phyloP scores from a whole-genome alignment of 2,113 vertebrate genomes.

The Petromus typicus region DNA sequence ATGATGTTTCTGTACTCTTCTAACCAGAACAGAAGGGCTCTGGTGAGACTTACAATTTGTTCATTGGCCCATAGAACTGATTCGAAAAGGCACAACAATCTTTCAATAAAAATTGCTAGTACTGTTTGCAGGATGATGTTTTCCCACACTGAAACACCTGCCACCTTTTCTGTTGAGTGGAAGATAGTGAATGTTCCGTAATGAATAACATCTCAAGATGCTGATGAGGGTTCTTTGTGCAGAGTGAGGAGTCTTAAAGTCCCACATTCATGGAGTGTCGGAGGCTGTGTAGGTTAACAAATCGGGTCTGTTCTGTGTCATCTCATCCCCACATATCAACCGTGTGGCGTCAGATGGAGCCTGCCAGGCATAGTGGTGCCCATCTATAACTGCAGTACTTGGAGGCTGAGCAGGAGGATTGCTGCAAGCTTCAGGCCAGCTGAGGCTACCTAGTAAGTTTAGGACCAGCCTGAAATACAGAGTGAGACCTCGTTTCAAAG shows the following conservation, averaged over 20 bases:
- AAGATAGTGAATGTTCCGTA: neutral
- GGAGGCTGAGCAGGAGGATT: neutral
- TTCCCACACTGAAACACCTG: neutral
- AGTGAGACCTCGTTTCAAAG: neutral
- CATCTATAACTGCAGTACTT: neutral
- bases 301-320: neutral
- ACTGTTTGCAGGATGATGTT: constrained; percentile 1
- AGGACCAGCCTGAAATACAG: neutral
- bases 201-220: neutral
- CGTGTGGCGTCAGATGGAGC: too few relatives aligned
- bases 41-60: constrained; percentile 50
- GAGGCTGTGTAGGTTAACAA: neutral
- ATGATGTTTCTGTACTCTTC: neutral
- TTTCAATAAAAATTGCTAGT: constrained; percentile 55
- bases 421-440: neutral
- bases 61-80: constrained; percentile 1
- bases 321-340: too few relatives aligned
- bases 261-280: neutral
- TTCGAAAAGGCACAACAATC: constrained; percentile 30
- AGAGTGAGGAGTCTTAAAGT: neutral
- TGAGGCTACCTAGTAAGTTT: neutral
- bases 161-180: neutral
- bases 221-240: neutral
- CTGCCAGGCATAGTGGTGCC: neutral
- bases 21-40: constrained; percentile 11